Evolutionary conservation across 2,797 vertebrate genomes (phyloP), one percentile per base, ranked within the genome.

Genomic region (Orestias chungarensis): DNA sequence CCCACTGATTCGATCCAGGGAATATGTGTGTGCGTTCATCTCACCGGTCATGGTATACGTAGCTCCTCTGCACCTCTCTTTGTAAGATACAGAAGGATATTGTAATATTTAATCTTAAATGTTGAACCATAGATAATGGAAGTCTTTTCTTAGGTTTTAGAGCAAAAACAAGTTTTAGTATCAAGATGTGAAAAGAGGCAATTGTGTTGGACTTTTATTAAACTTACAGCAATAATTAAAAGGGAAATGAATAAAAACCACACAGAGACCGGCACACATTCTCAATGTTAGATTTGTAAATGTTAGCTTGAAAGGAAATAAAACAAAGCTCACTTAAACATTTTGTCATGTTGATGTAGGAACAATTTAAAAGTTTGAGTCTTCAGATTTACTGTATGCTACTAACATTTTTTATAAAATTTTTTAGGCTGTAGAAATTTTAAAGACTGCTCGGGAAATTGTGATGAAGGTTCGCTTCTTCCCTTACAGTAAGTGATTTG

Each of bases 401-500:
- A 2, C 20, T 62, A 46, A 71, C 52, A 1, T 72, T 17, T 55
- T 23, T 76, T 12, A 47, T 25, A n/a, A n/a, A n/a, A 33, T 8
- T 73, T 66, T 85, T n/a, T 67, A 99, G 98, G 98, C 98, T 46
- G 98, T 99, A 77, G 97, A 99, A 83, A 99, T 99, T 89, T 90
- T 99, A 88, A 99, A 99, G 93, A 98, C 97, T 0, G 97, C 98
- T 0, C 94, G 95, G 59, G 98, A 99, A 91, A 99, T 99, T 88
- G 92, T 96, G 69, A 99, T 99, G 98, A 95, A 95, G 0, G 98
- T 99, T 55, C 96, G 97, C 31, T 99, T 96, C 92, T 99, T 99
- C 86, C 98, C 97, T 74, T 99, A 99, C 91, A 99, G 98, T 99
- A 93, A 96, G 97, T 92, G 5, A 57, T 29, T 10, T 14, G n/a